Percentiles rank a stretch among this genome's conserved stretches.
Evolutionary conservation across 2,797 vertebrate genomes (phyloP).

Genomic region (Gorsachius magnificus): DNA sequence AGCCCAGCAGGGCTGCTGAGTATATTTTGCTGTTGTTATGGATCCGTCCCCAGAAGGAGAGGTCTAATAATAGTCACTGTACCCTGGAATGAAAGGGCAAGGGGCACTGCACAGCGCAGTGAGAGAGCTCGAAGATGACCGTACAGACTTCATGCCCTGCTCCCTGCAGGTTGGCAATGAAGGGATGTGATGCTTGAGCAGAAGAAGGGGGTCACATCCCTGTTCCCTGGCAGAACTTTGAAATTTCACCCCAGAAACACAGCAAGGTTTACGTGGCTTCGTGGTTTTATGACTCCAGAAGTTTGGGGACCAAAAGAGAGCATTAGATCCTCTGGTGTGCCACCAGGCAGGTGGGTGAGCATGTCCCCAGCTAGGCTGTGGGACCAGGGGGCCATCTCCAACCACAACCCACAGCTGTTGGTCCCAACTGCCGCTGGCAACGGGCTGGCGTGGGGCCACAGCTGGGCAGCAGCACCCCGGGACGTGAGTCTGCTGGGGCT

Average conservation of each 20-base stretch:
- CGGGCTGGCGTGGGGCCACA: rapidly evolving
- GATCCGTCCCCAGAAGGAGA: conserved; percentile 42
- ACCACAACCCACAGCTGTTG: neutral
- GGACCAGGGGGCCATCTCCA: neutral
- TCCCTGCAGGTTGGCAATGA: neutral
- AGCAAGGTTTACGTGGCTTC: neutral
- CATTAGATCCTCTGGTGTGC: neutral
- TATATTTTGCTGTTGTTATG: conserved; percentile 65
- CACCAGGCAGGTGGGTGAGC: neutral
- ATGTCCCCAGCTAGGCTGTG: rapidly evolving
- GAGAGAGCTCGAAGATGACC: neutral
- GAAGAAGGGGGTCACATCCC: neutral
- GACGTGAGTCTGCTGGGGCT: neutral
- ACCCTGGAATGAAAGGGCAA: conserved; percentile 41
- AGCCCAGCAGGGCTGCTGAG: conserved; percentile 26
- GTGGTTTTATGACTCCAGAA: neutral
- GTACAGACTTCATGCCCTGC: neutral
- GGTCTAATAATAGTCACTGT: conserved; percentile 59
- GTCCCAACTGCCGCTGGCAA: neutral
- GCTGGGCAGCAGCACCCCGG: neutral
- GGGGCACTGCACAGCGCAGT: neutral
- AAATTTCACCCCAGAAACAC: neutral
- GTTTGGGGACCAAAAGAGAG: neutral
- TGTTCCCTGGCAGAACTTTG: neutral
- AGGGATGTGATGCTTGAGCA: neutral